A percentile compares a stretch with the other conserved stretches of the same genome.
Evolutionary conservation across 2,113 vertebrate species (phyloP).

Genomic region (Syngnathus typhle): DNA sequence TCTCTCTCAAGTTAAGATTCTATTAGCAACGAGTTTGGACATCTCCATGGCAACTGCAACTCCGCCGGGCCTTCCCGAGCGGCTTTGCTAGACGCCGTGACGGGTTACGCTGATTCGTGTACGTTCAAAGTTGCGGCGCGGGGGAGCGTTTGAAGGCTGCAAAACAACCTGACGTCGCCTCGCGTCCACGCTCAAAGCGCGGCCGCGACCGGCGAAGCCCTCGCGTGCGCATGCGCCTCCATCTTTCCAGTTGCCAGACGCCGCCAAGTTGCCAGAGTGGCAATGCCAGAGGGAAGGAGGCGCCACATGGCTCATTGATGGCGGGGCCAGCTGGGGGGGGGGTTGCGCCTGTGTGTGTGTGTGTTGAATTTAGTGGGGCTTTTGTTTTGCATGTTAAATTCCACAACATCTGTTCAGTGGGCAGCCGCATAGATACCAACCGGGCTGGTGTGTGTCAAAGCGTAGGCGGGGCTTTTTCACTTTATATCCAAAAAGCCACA

Average conservation of each 20-base stretch:
- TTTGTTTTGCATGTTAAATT: slow-evolving; percentile 79
- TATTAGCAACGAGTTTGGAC: slow-evolving; percentile 61
- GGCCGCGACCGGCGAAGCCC: background rate
- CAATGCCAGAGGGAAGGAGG: slow-evolving; percentile 74
- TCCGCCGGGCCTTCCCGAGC: slow-evolving; percentile 58
- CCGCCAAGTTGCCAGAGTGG: slow-evolving; percentile 68
- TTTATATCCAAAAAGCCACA: background rate
- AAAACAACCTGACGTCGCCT: background rate
- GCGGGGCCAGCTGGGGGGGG: slow-evolving; percentile 72
- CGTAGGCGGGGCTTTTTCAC: slow-evolving; percentile 19
- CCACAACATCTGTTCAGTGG: slow-evolving; percentile 85
- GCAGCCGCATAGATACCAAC: slow-evolving; percentile 54
- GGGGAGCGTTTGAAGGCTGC: background rate
- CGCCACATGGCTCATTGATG: slow-evolving; percentile 76
- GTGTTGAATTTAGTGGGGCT: slow-evolving; percentile 39
- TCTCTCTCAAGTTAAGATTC: slow-evolving; percentile 61
- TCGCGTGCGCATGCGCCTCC: slow-evolving; percentile 34
- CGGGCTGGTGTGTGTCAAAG: slow-evolving; percentile 40
- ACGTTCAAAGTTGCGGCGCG: background rate
- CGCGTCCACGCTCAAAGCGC: background rate
- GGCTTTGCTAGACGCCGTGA: slow-evolving; percentile 56
- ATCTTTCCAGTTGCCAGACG: slow-evolving; percentile 70
- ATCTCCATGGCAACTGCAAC: slow-evolving; percentile 70
- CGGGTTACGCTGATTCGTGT: slow-evolving; percentile 33
- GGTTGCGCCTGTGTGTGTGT: slow-evolving; percentile 30